Evolutionary conservation across 2,797 vertebrate species (phyloP), one percentile per base, ranked within the genome.

Genomic region (Myotis vivesi): DNA sequence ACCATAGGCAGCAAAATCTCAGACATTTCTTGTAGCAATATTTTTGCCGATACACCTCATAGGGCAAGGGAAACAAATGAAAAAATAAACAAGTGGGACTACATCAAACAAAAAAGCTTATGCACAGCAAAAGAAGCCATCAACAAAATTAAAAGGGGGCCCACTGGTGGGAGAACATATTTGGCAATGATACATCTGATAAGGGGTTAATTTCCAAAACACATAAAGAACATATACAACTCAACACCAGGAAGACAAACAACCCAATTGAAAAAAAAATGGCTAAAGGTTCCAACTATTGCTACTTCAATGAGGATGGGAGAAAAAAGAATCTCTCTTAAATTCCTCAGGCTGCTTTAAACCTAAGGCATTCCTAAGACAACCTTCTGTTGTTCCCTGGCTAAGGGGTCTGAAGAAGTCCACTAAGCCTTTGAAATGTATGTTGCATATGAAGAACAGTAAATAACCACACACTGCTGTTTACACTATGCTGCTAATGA

Each of bases 241-340:
- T 66, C 64, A 33, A 66, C 8, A 33, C n/a, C n/a, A 66, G n/a
- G n/a, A 33, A 66, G n/a, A 66, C 62, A 62, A 62, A 62, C 25
- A 33, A 66, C 33, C 64, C 16, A 33, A 66, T 66, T 66, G 20
- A 5, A 12, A 28, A 33, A n/a, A 66, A 66, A 66, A 33, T 33
- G 16, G 64, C 30, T 79, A 86, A 85, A 92, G 38, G 13, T 91
- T 89, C 86, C 75, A 89, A 38, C 19, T 94, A 6, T 87, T 84
- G 44, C 62, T 28, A 20, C 77, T 92, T 96, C 49, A 57, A 79
- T 89, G 96, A 97, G 86, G 84, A 73, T 68, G 92, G 92, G 91
- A 97, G 96, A 93, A 96, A 96, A 97, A 94, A 86, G 73, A 96
- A 91, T 92, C 75, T 96, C 93, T 95, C 57, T 97, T 97, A 93